Percentiles rank a stretch among this genome's conserved stretches.
Evolutionary conservation across 2,797 vertebrate species (phyloP).

Genomic region (Phylloscopus collybita): DNA sequence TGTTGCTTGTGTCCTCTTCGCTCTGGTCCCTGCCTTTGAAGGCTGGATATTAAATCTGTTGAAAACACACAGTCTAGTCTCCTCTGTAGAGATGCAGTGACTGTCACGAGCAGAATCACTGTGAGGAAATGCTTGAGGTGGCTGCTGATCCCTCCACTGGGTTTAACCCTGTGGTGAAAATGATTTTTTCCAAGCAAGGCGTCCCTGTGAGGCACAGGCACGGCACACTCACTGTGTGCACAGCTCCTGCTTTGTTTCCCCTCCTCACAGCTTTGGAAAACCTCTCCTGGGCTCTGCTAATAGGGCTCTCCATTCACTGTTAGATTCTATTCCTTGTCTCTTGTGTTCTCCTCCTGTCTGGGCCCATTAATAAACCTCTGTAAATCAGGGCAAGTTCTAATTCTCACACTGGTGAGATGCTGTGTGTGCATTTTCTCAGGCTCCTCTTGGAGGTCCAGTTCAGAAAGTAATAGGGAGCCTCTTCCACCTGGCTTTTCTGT

Average conservation of each 20-base stretch:
- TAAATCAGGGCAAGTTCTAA: not conserved
- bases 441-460: not conserved
- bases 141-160: not conserved
- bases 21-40: not conserved
- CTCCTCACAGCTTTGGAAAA: not conserved
- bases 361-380: not conserved
- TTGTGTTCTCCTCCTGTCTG: not conserved
- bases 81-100: rapidly evolving
- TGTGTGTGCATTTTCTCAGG: not conserved
- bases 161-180: not conserved
- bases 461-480: not conserved
- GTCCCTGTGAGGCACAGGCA: not conserved
- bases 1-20: not conserved
- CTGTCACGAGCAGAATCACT: not conserved
- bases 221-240: rapidly evolving
- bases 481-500: not conserved
- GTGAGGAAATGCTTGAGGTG: not conserved
- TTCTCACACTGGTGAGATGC: not conserved
- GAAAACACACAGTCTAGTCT: not conserved
- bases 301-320: not conserved
- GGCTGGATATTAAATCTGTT: not conserved
- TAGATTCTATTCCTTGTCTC: not conserved
- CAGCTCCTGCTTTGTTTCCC: not conserved
- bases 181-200: not conserved
- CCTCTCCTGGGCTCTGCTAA: not conserved